Conservation (phyloP, 2,113 vertebrate genomes). For the Oxyruncus cristatus region DNA sequence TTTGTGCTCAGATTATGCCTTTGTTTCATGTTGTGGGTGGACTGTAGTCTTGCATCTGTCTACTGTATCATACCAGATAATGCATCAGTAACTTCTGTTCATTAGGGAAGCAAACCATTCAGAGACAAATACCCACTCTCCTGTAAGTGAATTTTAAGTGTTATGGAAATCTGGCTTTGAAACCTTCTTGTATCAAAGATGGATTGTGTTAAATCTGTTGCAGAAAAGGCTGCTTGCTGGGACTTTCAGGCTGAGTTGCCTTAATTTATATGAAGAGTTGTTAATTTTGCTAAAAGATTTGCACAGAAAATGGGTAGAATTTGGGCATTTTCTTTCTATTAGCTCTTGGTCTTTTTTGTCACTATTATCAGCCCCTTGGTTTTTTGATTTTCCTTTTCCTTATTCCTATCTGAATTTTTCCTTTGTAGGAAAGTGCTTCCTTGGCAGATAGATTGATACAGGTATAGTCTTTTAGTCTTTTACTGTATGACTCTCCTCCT, state of each 20-base stretch:
- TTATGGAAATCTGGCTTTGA: background rate
- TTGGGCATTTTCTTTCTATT: slow-evolving; percentile 77
- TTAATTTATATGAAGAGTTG: background rate
- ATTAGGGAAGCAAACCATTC: background rate
- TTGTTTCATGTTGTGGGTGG: background rate
- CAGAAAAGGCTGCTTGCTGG: background rate
- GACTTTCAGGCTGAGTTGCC: background rate
- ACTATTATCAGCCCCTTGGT: slow-evolving; percentile 52
- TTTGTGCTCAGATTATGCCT: slow-evolving; percentile 77
- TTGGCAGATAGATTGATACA: slow-evolving; percentile 99
- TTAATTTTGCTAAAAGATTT: background rate
- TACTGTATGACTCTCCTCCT: slow-evolving; percentile 45
- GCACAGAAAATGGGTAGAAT: slow-evolving; percentile 75
- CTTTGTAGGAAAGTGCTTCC: slow-evolving; percentile 99
- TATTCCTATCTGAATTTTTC: slow-evolving; percentile 88
- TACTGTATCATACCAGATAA: background rate
- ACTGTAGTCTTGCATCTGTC: background rate
- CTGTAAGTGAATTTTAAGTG: background rate
- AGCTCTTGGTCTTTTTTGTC: slow-evolving; percentile 74
- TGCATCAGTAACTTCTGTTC: background rate
- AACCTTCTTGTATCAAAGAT: background rate
- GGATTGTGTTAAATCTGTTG: background rate
- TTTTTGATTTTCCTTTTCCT: slow-evolving; percentile 72
- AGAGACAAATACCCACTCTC: background rate
- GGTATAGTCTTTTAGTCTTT: slow-evolving; percentile 86